Evolutionary conservation across 2,113 vertebrate species (phyloP).

Genomic region (Chrysochloris asiatica): DNA sequence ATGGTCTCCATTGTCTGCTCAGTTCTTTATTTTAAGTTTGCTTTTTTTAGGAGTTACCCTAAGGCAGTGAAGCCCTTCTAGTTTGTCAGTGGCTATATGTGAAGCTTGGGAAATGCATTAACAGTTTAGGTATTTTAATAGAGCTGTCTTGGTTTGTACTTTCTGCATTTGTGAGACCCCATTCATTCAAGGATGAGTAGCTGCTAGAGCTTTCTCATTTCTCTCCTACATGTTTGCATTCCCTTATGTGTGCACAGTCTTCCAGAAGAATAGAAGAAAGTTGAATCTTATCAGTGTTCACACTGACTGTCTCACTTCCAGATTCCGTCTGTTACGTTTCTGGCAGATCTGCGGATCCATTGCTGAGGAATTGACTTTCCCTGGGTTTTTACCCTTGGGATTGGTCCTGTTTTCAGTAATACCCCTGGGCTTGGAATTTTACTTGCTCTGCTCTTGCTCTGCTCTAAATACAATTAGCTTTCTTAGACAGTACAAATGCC

Average conservation of each 20-base stretch:
- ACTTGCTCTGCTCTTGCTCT: not conserved
- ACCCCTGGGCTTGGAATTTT: not conserved
- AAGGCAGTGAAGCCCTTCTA: not conserved
- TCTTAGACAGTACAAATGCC: not conserved
- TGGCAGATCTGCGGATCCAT: not conserved
- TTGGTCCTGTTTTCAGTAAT: not conserved
- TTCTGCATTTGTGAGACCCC: not conserved
- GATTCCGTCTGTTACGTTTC: slow-evolving; percentile 18
- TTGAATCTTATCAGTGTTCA: not conserved
- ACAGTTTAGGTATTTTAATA: not conserved
- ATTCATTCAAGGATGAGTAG: not conserved
- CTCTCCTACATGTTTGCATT: not conserved
- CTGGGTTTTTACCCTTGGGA: not conserved
- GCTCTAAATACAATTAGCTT: not conserved
- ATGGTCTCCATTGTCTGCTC: not conserved
- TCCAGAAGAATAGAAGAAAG: not conserved
- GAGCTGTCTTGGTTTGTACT: not conserved
- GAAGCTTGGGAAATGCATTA: not conserved
- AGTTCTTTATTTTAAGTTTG: slow-evolving; percentile 16
- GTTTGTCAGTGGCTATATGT: not conserved
- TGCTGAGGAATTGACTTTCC: not conserved
- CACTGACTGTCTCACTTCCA: not conserved
- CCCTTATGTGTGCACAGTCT: not conserved
- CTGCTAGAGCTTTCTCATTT: not conserved
- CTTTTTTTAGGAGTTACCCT: not conserved